phyloP scores from a whole-genome alignment of 2,113 vertebrate genomes.

The Pogona vitticeps region DNA sequence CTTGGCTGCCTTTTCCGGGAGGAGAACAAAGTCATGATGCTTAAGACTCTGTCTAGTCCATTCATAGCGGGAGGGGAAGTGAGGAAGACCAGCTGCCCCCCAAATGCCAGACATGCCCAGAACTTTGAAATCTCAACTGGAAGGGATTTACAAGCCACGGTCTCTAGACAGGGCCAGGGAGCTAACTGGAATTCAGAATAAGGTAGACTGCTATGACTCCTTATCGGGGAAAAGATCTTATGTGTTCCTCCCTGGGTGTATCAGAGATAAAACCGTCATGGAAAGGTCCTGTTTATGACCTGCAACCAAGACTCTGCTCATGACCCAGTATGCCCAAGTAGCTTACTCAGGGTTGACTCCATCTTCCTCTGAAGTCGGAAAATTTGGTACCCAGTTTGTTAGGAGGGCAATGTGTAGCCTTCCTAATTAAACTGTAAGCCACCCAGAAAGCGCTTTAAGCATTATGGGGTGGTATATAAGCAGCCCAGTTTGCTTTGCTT shows the following conservation, averaged over 20 bases:
- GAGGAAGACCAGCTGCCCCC: conserved; percentile 62
- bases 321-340: too few species aligned
- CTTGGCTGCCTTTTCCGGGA: conserved; percentile 40
- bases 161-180: conserved; percentile 7
- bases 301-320: neutral
- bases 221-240: neutral
- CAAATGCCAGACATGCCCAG: conserved; percentile 34
- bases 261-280: neutral
- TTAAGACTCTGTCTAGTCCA: conserved; percentile 49
- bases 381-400: too few species aligned
- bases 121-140: conserved; percentile 25
- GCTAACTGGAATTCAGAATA: conserved; percentile 24
- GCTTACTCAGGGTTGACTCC: too few species aligned
- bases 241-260: neutral
- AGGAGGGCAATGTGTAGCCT: too few species aligned
- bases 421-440: too few species aligned
- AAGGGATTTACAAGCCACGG: neutral
- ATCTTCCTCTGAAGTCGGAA: too few species aligned
- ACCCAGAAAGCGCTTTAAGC: too few species aligned
- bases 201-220: conserved; percentile 12
- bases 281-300: too few species aligned
- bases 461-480: too few species aligned
- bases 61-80: conserved; percentile 45
- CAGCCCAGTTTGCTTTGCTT: too few species aligned
- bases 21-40: conserved; percentile 31